phyloP scores from a whole-genome alignment of 1,140 invertebrate species.

The Myzus persicae region DNA sequence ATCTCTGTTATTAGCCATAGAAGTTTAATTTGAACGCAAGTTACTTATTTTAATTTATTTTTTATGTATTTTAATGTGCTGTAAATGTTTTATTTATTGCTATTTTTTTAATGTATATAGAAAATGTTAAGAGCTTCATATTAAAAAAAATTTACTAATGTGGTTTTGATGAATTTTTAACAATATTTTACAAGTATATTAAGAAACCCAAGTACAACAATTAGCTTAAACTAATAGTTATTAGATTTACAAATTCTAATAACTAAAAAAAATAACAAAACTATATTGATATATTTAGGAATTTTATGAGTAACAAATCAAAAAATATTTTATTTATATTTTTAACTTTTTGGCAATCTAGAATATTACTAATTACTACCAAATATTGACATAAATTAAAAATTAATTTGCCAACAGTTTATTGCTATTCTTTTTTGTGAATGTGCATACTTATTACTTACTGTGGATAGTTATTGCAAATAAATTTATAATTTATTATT shows the following conservation, averaged over 20 bases:
- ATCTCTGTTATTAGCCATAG: constrained; percentile 43
- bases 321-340: neutral
- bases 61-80: constrained; percentile 42
- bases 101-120: constrained; percentile 57
- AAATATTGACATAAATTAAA: neutral
- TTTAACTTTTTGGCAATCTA: neutral
- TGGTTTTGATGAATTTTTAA: constrained; percentile 19
- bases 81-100: constrained; percentile 55
- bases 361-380: neutral
- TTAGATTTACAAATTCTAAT: neutral
- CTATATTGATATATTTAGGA: neutral
- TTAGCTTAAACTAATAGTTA: neutral
- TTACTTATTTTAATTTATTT: constrained; percentile 55
- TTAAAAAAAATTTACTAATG: constrained; percentile 42
- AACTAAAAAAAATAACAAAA: neutral
- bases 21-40: constrained; percentile 45
- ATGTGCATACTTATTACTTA: neutral
- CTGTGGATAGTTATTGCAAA: neutral
- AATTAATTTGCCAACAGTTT: neutral
- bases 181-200: neutral
- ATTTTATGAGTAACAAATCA: neutral
- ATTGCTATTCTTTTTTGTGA: neutral
- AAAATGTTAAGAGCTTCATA: constrained; percentile 54
- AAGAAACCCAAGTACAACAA: neutral
- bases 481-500: neutral